Percentiles rank a stretch among this genome's conserved stretches.
These are phyloP conservation scores for Coenonympha glycerion DNA, from an alignment of 2,888 invertebrate genomes.

Conservation along the genomic window DNA sequence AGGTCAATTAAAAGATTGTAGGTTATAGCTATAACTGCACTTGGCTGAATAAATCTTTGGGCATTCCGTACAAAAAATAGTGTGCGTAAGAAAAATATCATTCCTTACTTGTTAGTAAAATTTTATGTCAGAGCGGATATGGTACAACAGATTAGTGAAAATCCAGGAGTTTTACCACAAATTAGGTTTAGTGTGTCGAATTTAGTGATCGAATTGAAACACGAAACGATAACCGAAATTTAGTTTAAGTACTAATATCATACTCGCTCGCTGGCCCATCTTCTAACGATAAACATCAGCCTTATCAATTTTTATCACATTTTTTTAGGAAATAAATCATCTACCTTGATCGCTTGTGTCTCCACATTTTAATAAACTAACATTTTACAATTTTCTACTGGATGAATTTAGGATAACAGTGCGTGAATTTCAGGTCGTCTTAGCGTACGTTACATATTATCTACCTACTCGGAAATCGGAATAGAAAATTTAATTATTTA, in stretches of 20 bases:
- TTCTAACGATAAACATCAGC: slow-evolving; percentile 36
- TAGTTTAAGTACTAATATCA: neutral
- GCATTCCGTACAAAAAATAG: slow-evolving; percentile 27
- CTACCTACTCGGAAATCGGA: too few species aligned
- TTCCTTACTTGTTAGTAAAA: slow-evolving; percentile 14
- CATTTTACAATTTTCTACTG: too few species aligned
- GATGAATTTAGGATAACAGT: too few species aligned
- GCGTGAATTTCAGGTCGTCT: too few species aligned
- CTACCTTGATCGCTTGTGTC: neutral
- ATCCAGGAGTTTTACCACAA: slow-evolving; percentile 17
- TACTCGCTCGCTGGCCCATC: slow-evolving; percentile 27
- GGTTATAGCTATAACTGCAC: slow-evolving; percentile 14
- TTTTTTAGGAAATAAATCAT: neutral
- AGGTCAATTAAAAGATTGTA: slow-evolving; percentile 17
- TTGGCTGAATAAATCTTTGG: slow-evolving; percentile 21
- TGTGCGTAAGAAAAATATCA: slow-evolving; percentile 20
- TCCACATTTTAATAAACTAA: too few species aligned
- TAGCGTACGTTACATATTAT: too few species aligned
- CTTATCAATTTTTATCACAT: slow-evolving; percentile 39
- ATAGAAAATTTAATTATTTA: too few species aligned
- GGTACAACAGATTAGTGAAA: slow-evolving; percentile 18
- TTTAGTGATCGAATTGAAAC: slow-evolving; percentile 14
- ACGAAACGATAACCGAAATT: slow-evolving; percentile 14
- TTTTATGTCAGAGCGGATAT: slow-evolving; percentile 9
- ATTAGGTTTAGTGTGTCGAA: slow-evolving; percentile 13